Evolutionary conservation across 2,888 invertebrate genomes (phyloP).

Genomic region (Chrysotoxum bicinctum): DNA sequence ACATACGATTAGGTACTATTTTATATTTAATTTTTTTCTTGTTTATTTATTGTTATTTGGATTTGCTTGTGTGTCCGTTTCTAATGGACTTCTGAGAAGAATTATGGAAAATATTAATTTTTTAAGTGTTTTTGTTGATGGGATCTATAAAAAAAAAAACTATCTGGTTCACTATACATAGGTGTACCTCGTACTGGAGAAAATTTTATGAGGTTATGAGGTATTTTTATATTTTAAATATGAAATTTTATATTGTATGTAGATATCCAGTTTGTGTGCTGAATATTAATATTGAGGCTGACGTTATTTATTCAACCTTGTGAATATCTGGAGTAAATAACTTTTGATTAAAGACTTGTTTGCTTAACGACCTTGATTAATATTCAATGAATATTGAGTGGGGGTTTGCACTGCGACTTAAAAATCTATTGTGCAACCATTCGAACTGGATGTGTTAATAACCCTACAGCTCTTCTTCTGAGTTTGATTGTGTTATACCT

Average conservation of each 20-base stretch:
- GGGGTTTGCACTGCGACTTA: too few species aligned
- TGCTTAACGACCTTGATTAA: background rate
- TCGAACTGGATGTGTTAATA: too few species aligned
- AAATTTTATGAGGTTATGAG: conserved; percentile 8
- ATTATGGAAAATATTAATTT: conserved; percentile 55
- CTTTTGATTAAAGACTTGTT: background rate
- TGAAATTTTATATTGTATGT: too few species aligned
- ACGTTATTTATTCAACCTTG: conserved; percentile 10
- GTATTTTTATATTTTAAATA: background rate
- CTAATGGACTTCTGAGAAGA: conserved; percentile 47
- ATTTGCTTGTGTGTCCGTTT: conserved; percentile 25
- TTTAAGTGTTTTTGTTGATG: conserved; percentile 61
- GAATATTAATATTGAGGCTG: background rate
- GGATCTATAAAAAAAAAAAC: conserved; percentile 29
- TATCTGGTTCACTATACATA: conserved; percentile 1
- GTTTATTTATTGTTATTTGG: conserved; percentile 57
- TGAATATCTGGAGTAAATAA: background rate
- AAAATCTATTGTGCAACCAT: too few species aligned
- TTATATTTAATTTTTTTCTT: conserved; percentile 12
- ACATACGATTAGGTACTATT: conserved; percentile 26
- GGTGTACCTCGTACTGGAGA: background rate
- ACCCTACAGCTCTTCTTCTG: too few species aligned
- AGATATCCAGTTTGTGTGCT: background rate
- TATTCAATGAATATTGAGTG: background rate
- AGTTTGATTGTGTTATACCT: too few species aligned